Base-by-base conservation (phyloP, 2,113 vertebrate genomes). In the Cyprinodon tularosa region DNA sequence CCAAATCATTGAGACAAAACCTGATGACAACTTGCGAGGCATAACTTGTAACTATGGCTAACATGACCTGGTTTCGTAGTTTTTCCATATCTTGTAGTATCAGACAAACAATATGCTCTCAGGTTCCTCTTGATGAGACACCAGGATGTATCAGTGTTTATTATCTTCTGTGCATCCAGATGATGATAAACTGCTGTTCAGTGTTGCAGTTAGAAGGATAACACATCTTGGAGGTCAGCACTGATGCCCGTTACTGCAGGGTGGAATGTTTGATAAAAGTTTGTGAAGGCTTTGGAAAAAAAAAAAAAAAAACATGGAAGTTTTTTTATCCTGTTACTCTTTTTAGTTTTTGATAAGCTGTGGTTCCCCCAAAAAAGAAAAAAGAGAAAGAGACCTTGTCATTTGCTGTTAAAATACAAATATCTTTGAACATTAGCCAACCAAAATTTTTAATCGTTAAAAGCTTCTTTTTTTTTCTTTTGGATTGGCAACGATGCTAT, bases 81-180 rank as follows among this genome's bases (percentile, higher is more conserved):
- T 17, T 53, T 53, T 20, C 29, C 29, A 29, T 29, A 29, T 29
- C 29, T 29, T 29, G 29, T 29, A 29, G 29, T 29, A 29, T 29
- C 29, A 17, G 17, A 53, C 50, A 53, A 53, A 53, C 50, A 20
- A 17, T 53, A 68, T 38, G 36, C 64, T 68, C 64, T 68, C 17
- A 13, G 68, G 57, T 78, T 50, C 71, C 48, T 72, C 67, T 68
- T 66, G 64, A 76, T 75, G 62, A 85, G n/a, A 66, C 20, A 8
- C 60, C 6, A 53, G 47, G 8, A 66, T 72, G 17, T 66, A 64
- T 20, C 3, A 13, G 48, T 61, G 38, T 73, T 60, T 73, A 72
- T 87, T 76, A 78, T 36, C 22, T 37, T 36, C 39, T 4, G 0
- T 77, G 53, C 76, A 48, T 17, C 15, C 36, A 17, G 70, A 73